Conservation (phyloP, 2,888 invertebrate species). For the Tenodera sinensis region DNA sequence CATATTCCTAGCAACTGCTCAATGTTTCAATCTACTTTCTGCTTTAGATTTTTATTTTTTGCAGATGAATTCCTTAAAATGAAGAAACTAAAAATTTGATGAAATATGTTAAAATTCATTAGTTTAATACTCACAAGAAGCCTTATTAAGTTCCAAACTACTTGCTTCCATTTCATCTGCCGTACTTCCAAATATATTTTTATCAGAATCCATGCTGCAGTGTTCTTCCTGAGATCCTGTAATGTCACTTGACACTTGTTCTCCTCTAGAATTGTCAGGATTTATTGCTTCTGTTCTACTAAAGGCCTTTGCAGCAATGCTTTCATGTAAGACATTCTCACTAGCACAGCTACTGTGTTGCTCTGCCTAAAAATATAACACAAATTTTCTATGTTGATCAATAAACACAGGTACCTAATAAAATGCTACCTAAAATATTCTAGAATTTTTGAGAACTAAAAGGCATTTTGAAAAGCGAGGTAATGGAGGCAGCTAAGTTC, state of each 20-base stretch:
- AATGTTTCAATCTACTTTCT: no score
- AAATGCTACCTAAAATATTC: no score
- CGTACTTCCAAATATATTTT: background rate
- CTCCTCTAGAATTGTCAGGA: background rate
- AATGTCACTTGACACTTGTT: background rate
- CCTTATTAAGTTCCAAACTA: slow-evolving; percentile 14
- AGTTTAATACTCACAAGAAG: slow-evolving; percentile 13
- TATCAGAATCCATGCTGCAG: background rate
- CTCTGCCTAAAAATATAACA: background rate
- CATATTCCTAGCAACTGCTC: no score
- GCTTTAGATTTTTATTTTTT: no score
- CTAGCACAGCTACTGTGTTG: background rate
- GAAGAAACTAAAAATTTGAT: no score
- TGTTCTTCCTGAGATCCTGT: background rate
- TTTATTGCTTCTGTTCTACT: background rate
- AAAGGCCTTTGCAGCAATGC: background rate
- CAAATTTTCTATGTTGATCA: no score
- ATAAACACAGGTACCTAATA: no score
- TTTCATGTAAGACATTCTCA: background rate
- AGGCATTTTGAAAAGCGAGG: no score
- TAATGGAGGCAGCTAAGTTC: no score
- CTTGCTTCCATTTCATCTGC: slow-evolving; percentile 12
- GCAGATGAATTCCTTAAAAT: no score
- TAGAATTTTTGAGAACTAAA: no score
- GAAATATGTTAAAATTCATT: background rate